Conservation (phyloP, 2,888 invertebrate genomes). For the Oxycera nigricornis region DNA sequence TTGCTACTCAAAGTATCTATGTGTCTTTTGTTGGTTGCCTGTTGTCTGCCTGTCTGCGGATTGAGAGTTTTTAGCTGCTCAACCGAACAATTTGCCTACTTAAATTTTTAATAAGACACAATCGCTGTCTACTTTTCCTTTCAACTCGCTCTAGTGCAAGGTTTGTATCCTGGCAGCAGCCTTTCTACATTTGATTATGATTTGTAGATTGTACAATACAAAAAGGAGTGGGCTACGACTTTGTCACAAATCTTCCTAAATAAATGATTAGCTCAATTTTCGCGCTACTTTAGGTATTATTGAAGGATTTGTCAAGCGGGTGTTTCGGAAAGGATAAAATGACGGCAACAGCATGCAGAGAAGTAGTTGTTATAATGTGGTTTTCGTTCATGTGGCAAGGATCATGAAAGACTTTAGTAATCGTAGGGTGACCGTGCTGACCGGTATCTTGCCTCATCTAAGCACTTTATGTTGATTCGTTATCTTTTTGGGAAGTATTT, state of each 20-base stretch:
- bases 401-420: no score
- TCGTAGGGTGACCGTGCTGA: no score
- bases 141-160: background rate
- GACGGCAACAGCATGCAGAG: background rate
- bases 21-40: background rate
- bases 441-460: no score
- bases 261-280: constrained; percentile 46
- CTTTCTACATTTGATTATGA: constrained; percentile 35
- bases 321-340: constrained; percentile 9
- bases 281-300: constrained; percentile 46
- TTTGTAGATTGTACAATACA: constrained; percentile 44
- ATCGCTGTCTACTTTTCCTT: background rate
- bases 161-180: background rate
- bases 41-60: constrained; percentile 22
- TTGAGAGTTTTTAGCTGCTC: constrained; percentile 45
- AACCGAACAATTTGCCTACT: constrained; percentile 47
- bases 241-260: constrained; percentile 44
- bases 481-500: no score
- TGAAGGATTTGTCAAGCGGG: constrained; percentile 33
- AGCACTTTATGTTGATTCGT: no score
- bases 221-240: constrained; percentile 41
- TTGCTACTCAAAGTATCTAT: background rate
- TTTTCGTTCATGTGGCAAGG: no score
- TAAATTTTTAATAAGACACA: constrained; percentile 47
- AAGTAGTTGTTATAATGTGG: no score